Conservation (phyloP, 2,113 vertebrate genomes). For the Phocoena sinus region DNA sequence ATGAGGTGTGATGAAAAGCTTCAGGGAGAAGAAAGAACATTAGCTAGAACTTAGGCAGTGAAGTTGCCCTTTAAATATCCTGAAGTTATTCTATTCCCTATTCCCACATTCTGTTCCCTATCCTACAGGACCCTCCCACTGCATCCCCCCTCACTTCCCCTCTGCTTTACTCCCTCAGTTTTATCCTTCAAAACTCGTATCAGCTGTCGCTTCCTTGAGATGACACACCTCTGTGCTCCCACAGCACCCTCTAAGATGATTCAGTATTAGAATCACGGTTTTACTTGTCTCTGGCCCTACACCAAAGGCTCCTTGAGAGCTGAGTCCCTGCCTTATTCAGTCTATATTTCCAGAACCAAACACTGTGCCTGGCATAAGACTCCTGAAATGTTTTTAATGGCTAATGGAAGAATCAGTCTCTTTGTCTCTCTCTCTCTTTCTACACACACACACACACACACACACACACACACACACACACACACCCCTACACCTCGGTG, state of each 20-base stretch:
- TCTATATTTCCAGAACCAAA: not conserved
- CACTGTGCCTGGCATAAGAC: not conserved
- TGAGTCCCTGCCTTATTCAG: not conserved
- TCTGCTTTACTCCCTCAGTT: not conserved
- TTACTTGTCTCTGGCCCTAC: not conserved
- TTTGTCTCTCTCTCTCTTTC: not conserved
- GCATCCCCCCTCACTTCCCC: not conserved
- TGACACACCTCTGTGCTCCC: not conserved
- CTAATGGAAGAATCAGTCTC: not conserved
- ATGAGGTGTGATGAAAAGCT: not conserved
- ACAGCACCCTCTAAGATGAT: not conserved
- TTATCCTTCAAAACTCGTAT: not conserved
- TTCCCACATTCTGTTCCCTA: not conserved
- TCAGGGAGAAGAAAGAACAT: slow-evolving; percentile 2
- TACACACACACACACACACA: not conserved
- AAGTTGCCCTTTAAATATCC: not conserved
- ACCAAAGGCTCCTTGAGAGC: not conserved
- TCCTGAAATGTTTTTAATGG: not conserved
- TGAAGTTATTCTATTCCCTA: not conserved
- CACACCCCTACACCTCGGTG: not conserved
- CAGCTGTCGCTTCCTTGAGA: not conserved
- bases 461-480: not conserved
- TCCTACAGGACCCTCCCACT: not conserved
- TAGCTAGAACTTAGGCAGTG: not conserved
- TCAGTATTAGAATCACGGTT: not conserved